Evolutionary conservation across 2,113 vertebrate species (phyloP).

Genomic region (Limnothrissa miodon): DNA sequence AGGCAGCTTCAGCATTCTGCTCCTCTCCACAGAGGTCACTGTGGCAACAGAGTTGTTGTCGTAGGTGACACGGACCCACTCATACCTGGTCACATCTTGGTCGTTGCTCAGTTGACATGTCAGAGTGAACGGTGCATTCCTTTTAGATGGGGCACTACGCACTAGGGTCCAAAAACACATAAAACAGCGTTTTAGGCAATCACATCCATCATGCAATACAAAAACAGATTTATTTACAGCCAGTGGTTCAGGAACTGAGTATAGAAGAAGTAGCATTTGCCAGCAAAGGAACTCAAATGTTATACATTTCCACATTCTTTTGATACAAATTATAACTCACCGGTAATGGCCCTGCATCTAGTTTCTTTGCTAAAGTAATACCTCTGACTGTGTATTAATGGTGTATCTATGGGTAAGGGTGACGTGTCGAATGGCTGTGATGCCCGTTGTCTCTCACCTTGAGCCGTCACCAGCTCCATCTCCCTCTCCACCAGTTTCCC

Average conservation of each 20-base stretch:
- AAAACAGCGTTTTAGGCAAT: neutral
- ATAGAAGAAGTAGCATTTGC: neutral
- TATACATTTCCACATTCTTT: too few species aligned
- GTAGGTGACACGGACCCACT: conserved; percentile 61
- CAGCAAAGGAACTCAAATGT: neutral
- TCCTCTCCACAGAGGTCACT: conserved; percentile 34
- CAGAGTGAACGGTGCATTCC: conserved; percentile 39
- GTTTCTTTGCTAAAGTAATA: neutral
- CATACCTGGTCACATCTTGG: conserved; percentile 53
- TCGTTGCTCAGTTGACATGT: conserved; percentile 62
- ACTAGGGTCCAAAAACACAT: conserved; percentile 53
- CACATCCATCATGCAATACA: neutral
- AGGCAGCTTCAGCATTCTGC: conserved; percentile 45
- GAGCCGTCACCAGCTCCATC: conserved; percentile 62
- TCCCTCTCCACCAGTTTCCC: conserved; percentile 42
- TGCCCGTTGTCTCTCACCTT: conserved; percentile 58
- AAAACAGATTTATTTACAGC: neutral
- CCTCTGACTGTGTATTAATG: neutral
- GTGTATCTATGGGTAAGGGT: neutral
- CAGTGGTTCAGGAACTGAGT: neutral
- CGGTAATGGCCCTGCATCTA: neutral
- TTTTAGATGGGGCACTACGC: conserved; percentile 26
- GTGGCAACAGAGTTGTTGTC: conserved; percentile 47
- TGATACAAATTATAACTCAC: too few species aligned
- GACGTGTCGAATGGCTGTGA: neutral